Percentiles rank a stretch among this genome's conserved stretches.
These are phyloP conservation scores for Neelides sp. DNA, from an alignment of 1,140 invertebrate genomes.

Conservation along the genomic window DNA sequence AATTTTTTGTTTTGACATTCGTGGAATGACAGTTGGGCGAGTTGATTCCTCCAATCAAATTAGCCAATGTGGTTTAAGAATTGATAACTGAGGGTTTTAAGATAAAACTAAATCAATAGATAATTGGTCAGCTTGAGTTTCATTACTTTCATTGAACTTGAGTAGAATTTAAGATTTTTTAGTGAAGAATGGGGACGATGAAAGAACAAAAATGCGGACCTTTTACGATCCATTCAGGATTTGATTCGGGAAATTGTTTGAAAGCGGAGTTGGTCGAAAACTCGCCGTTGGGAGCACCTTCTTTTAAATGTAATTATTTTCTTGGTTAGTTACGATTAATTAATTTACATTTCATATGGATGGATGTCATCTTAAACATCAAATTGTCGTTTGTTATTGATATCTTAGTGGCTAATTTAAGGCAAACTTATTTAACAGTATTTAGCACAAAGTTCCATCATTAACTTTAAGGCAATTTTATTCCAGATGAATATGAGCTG, in stretches of 20 bases:
- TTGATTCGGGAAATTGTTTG: slow-evolving; percentile 76
- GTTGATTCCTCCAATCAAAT: no score
- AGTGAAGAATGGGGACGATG: slow-evolving; percentile 27
- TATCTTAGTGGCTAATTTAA: slow-evolving; percentile 30
- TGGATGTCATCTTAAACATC: background rate
- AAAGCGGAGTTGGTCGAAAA: slow-evolving; percentile 47
- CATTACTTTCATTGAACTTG: no score
- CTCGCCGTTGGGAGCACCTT: background rate
- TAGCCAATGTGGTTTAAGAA: no score
- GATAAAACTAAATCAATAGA: no score
- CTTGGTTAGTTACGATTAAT: slow-evolving; percentile 31
- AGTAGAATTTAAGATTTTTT: no score
- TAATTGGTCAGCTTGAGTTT: no score
- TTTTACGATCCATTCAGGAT: slow-evolving; percentile 61
- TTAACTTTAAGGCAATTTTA: no score
- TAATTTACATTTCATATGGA: slow-evolving; percentile 34
- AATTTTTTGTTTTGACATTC: no score
- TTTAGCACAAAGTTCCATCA: slow-evolving; percentile 1
- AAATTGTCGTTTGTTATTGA: slow-evolving; percentile 13
- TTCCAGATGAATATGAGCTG: slow-evolving; percentile 60
- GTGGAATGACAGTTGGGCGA: no score
- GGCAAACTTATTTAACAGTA: no score
- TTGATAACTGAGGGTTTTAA: no score
- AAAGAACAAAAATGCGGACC: slow-evolving; percentile 44
- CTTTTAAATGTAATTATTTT: background rate